phyloP scores from a whole-genome alignment of 2,888 invertebrate genomes.

The Plagodis dolabraria region DNA sequence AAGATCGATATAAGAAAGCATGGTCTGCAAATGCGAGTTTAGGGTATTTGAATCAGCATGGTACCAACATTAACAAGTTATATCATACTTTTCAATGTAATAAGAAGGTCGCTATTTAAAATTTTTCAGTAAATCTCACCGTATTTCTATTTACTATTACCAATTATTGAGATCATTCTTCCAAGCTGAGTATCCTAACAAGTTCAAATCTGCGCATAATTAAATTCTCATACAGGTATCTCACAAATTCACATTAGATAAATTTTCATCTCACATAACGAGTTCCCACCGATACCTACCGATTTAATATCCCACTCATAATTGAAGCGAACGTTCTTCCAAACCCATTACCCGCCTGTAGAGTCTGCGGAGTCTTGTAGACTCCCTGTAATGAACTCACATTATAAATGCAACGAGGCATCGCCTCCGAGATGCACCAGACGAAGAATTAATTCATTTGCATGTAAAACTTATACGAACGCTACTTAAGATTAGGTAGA shows the following conservation, averaged over 20 bases:
- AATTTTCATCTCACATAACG: conserved; percentile 29
- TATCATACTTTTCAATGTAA: no score
- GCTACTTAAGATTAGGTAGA: conserved; percentile 65
- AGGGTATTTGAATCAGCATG: no score
- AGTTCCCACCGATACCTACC: conserved; percentile 56
- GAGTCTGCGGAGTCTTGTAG: conserved; percentile 45
- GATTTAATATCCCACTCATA: conserved; percentile 79
- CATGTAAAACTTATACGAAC: conserved; percentile 78
- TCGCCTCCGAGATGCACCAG: conserved; percentile 71
- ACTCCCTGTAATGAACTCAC: conserved; percentile 80
- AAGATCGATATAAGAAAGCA: no score
- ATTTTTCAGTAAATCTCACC: background rate
- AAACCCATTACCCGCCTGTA: conserved; percentile 69
- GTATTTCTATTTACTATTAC: background rate
- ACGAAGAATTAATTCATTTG: conserved; percentile 84
- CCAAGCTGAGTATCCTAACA: background rate
- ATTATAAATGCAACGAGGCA: conserved; percentile 84
- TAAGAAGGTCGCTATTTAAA: background rate
- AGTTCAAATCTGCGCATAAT: conserved; percentile 25
- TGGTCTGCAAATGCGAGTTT: no score
- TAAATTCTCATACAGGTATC: conserved; percentile 15
- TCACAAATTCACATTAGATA: conserved; percentile 24
- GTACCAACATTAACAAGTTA: no score
- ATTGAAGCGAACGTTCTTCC: conserved; percentile 81
- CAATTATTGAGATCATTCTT: no score